These are phyloP conservation scores for Dicrurus megarhynchus DNA, from an alignment of 2,113 vertebrate species.

Conservation along the genomic window DNA sequence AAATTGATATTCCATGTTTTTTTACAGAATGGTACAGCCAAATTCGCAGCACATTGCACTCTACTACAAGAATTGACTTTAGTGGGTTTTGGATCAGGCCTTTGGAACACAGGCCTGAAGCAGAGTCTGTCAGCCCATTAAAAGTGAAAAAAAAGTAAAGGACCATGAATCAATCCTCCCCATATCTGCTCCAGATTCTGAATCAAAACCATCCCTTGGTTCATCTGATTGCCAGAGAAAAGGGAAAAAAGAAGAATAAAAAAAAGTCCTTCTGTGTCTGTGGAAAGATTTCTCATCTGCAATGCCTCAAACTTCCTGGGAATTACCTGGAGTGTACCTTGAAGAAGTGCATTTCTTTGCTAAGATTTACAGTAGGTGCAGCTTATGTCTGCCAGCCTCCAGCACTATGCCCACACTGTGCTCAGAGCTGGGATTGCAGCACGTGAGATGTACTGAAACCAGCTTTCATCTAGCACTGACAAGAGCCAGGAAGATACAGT, in stretches of 20 bases:
- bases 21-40: background rate
- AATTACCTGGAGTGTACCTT: background rate
- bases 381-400: background rate
- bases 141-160: conserved; percentile 8
- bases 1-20: background rate
- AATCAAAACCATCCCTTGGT: conserved; percentile 58
- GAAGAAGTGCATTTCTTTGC: background rate
- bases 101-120: conserved; percentile 52
- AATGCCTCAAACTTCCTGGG: background rate
- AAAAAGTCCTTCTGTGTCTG: background rate
- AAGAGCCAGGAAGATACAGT: background rate
- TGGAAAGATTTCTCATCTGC: conserved; percentile 35
- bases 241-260: background rate
- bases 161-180: conserved; percentile 53
- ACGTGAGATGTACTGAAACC: background rate
- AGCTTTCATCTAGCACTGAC: background rate
- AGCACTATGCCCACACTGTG: background rate
- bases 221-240: conserved; percentile 40
- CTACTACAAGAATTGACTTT: background rate
- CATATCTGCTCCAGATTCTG: conserved; percentile 58
- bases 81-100: conserved; percentile 50
- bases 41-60: conserved; percentile 6
- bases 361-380: background rate
- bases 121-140: conserved; percentile 55
- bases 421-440: background rate